Evolutionary conservation across 2,113 vertebrate species (phyloP).

Genomic region (Glaucidium brasilianum): DNA sequence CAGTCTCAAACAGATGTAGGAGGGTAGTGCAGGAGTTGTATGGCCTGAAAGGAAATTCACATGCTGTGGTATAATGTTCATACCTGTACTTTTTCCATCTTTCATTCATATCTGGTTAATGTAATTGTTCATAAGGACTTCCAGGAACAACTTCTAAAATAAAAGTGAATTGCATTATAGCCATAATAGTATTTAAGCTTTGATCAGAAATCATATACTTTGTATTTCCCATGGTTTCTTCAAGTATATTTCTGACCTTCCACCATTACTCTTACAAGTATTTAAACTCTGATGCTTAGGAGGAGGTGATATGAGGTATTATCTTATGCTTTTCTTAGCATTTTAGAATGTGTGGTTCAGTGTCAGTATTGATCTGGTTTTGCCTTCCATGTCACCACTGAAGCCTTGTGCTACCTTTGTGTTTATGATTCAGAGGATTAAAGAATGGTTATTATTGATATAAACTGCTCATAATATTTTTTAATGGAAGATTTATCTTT

Average conservation of each 20-base stretch:
- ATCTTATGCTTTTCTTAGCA: neutral
- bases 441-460: neutral
- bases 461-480: neutral
- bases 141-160: neutral
- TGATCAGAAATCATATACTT: neutral
- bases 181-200: neutral
- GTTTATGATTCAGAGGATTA: neutral
- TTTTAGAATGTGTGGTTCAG: neutral
- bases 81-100: neutral
- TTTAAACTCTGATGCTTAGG: neutral
- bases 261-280: accelerated
- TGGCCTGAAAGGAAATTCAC: neutral
- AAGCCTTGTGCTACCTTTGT: neutral
- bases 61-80: neutral
- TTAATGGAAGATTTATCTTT: neutral
- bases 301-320: neutral
- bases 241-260: neutral
- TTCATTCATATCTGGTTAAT: neutral
- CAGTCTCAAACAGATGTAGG: neutral
- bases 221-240: neutral
- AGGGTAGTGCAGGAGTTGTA: neutral
- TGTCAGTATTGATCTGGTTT: neutral
- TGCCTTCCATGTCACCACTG: neutral
- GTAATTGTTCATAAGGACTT: neutral
- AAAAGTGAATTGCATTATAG: neutral